These are phyloP conservation scores for Alouatta caraya DNA, from an alignment of 2,797 vertebrate genomes.

Conservation along the genomic window DNA sequence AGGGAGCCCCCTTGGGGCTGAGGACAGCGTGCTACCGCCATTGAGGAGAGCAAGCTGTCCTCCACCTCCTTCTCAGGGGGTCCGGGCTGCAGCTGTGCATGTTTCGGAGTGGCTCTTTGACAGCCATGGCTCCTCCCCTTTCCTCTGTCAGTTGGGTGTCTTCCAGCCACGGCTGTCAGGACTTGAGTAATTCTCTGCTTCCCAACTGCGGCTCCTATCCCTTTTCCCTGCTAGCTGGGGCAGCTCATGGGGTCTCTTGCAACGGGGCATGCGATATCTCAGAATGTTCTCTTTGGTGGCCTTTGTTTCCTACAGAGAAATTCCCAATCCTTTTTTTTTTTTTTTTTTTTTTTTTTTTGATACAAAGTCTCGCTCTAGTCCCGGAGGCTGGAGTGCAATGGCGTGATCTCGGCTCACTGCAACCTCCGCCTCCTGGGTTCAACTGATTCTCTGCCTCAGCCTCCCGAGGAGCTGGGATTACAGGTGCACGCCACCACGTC, in stretches of 20 bases:
- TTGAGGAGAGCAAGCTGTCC: neutral
- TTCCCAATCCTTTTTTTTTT: neutral
- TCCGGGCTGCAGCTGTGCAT: neutral
- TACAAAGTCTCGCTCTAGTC: too few relatives aligned
- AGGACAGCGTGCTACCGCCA: too few relatives aligned
- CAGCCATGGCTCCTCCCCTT: neutral
- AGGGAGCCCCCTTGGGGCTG: constrained; percentile 80
- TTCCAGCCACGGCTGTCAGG: constrained; percentile 76
- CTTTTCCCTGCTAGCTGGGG: neutral
- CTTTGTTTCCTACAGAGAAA: constrained; percentile 83
- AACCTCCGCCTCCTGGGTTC: too few relatives aligned
- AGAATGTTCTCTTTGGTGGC: constrained; percentile 85
- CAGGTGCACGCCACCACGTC: too few relatives aligned
- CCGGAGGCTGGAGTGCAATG: too few relatives aligned
- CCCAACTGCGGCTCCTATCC: neutral
- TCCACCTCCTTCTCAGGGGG: fast-evolving
- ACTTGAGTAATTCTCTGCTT: constrained; percentile 37
- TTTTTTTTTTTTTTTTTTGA: too few relatives aligned
- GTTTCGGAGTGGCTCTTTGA: fast-evolving
- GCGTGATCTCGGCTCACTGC: too few relatives aligned
- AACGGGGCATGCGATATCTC: constrained; percentile 82
- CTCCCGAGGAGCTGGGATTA: too few relatives aligned
- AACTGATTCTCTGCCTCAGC: too few relatives aligned
- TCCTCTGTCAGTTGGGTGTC: constrained; percentile 80
- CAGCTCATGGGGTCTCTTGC: constrained; percentile 63